Percentiles rank a stretch among this genome's conserved stretches.
phyloP scores from a whole-genome alignment of 1,140 invertebrate species.

The Acyrthosiphon pisum region DNA sequence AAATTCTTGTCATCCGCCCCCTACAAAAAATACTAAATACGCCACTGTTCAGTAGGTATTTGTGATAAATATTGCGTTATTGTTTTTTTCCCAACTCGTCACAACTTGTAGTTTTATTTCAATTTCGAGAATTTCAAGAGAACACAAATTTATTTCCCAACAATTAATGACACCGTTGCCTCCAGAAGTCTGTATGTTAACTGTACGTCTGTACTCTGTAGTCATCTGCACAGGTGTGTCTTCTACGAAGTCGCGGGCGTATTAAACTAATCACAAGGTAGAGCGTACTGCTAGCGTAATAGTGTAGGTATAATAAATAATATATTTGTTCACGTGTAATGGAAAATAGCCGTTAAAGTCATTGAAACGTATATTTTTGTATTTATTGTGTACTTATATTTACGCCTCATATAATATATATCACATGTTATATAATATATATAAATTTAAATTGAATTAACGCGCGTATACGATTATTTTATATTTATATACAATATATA shows the following conservation, averaged over 20 bases:
- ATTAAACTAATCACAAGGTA: neutral
- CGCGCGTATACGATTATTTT: neutral
- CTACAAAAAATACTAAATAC: too few relatives aligned
- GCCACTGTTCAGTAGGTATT: too few relatives aligned
- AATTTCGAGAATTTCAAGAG: neutral
- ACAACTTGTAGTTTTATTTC: neutral
- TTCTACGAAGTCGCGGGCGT: neutral
- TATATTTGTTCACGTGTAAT: neutral
- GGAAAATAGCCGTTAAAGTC: neutral
- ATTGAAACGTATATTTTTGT: conserved; percentile 3
- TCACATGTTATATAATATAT: neutral
- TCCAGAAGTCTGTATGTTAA: neutral
- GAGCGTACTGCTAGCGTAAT: neutral
- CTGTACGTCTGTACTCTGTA: neutral
- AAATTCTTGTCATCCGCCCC: too few relatives aligned
- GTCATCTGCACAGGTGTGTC: too few relatives aligned
- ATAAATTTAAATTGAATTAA: neutral
- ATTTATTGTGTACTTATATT: neutral
- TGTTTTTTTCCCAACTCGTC: neutral
- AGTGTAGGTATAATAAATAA: neutral
- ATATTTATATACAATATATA: neutral
- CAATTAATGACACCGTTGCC: neutral
- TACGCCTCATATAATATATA: neutral
- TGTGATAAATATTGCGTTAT: neutral
- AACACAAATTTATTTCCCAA: neutral